Base-by-base conservation (phyloP, 1,140 invertebrate species). In the Drosophila grimshawi region DNA sequence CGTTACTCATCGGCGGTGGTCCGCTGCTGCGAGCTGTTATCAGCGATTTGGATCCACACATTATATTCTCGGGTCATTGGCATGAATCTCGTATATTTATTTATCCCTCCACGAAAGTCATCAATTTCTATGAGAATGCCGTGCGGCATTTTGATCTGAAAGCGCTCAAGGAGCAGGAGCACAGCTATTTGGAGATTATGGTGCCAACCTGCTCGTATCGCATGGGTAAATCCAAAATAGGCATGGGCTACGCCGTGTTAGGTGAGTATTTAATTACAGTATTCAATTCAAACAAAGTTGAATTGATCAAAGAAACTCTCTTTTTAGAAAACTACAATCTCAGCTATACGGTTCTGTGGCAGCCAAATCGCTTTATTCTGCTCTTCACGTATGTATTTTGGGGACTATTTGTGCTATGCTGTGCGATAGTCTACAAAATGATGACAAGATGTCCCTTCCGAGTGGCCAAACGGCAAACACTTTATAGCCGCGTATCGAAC, bases 141-240 rank as follows among this genome's bases (percentile, higher is more conserved):
- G 83, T 92, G 11, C 70, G 93, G 6, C 90, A 91, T 45, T 91
- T 91, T 11, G 90, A 92, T 63, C 55, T 93, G 5, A 86, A 94
- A 49, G 80, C 86, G 10, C 68, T 94, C 2, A 78, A 91, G 2
- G 91, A 93, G 19, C 80, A 93, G 68, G 88, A 92, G 32, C 92
- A 93, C 51, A 93, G 94, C 71, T 93, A 96, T 74, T 95, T 97
- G 89, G 98, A 99, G 94, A 95, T 99, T 45, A 95, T 96, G 92
- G 96, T 98, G 62, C 98, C 98, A 2, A 98, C 98, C 0, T 98
- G 97, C 93, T 98, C 97, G 4, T 99, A 99, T 92, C 94, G 98
- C 88, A 99, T 99, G 98, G 98, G 98, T 2, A 96, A 95, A 27
- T 79, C 88, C 6, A 93, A 96, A 69, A 97, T 98, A 92, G 98